Conservation (phyloP, 2,113 vertebrate genomes). For the Galbula dea region DNA sequence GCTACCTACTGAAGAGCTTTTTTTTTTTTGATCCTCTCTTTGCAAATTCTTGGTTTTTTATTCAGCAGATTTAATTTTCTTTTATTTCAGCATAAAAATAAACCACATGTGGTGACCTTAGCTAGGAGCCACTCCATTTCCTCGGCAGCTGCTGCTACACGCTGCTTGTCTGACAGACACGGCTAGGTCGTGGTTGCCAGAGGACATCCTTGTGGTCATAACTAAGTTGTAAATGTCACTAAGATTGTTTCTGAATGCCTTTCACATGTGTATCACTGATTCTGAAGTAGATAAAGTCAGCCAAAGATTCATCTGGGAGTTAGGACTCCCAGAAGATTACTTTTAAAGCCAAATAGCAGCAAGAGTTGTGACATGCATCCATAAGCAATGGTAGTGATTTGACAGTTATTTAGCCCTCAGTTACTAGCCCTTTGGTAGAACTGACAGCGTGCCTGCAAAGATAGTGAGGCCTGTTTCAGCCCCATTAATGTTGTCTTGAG, state of each 20-base stretch:
- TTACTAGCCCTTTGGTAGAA: conserved; percentile 68
- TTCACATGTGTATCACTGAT: conserved; percentile 71
- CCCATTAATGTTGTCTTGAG: conserved; percentile 73
- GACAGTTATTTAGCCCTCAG: conserved; percentile 75
- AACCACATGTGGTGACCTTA: conserved; percentile 77
- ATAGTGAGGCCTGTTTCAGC: conserved; percentile 62
- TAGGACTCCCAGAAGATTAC: conserved; percentile 49
- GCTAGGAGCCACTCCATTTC: conserved; percentile 75
- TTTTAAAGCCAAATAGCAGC: conserved; percentile 60
- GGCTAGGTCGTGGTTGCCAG: conserved; percentile 71
- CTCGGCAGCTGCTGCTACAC: conserved; percentile 72
- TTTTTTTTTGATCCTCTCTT: background rate
- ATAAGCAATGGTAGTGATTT: conserved; percentile 59
- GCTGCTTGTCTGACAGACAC: conserved; percentile 72
- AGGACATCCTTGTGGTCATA: conserved; percentile 70
- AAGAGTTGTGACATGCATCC: conserved; percentile 64
- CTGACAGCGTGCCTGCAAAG: conserved; percentile 68
- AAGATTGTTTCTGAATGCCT: conserved; percentile 53
- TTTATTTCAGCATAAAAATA: conserved; percentile 52
- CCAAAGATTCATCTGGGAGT: conserved; percentile 72
- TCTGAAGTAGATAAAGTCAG: conserved; percentile 72
- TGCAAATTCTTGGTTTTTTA: background rate
- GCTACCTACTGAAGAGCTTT: background rate
- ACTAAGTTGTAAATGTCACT: conserved; percentile 72
- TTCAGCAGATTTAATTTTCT: conserved; percentile 31